Conservation (phyloP, 2,888 invertebrate genomes). For the Ochropleura leucogaster region DNA sequence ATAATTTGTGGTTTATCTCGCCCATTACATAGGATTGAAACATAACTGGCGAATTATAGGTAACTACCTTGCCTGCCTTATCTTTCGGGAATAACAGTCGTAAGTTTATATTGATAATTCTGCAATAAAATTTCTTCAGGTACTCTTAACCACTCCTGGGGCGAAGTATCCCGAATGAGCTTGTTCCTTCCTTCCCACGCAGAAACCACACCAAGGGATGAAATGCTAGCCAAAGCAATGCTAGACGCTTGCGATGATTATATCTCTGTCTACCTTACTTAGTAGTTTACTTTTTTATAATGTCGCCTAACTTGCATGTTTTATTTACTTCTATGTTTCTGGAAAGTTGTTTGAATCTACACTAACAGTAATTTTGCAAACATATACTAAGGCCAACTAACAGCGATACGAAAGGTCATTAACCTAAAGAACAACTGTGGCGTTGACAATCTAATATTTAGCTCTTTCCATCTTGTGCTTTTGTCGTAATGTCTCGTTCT, state of each 20-base stretch:
- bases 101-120: not conserved
- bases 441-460: too few species aligned
- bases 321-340: not conserved
- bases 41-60: not conserved
- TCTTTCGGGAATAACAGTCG: not conserved
- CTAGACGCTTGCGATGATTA: slow-evolving; percentile 86
- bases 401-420: too few species aligned
- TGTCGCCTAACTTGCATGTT: not conserved
- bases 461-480: too few species aligned
- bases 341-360: not conserved
- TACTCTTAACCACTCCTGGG: slow-evolving; percentile 83
- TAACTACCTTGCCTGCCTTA: not conserved
- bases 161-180: slow-evolving; percentile 77
- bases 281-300: slow-evolving; percentile 42
- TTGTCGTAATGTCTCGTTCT: too few species aligned
- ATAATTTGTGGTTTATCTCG: too few species aligned
- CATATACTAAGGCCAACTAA: too few species aligned
- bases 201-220: slow-evolving; percentile 48
- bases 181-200: slow-evolving; percentile 85
- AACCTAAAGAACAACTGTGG: too few species aligned
- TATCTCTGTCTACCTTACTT: slow-evolving; percentile 83
- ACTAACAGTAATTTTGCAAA: too few species aligned
- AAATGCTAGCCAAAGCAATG: slow-evolving; percentile 74
- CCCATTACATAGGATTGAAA: not conserved
- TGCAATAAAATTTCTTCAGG: slow-evolving; percentile 19